Evolutionary conservation across 2,888 invertebrate species (phyloP).

Genomic region (Meta bourneti): DNA sequence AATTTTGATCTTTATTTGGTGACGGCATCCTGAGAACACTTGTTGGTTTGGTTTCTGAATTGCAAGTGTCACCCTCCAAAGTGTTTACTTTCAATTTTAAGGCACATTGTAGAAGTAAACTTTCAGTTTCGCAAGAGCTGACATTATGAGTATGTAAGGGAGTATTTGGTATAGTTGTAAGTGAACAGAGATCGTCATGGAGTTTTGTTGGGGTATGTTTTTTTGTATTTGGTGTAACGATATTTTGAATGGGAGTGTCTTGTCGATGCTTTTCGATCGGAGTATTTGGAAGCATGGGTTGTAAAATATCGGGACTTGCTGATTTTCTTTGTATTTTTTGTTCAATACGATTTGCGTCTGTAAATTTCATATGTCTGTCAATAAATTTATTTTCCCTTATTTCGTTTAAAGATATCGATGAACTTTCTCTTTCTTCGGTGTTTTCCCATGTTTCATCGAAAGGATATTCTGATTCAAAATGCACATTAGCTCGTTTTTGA

Average conservation of each 20-base stretch:
- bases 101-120: neutral
- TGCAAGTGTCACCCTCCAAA: neutral
- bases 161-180: neutral
- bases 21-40: neutral
- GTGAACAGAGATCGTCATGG: too few relatives aligned
- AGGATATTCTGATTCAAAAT: too few relatives aligned
- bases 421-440: neutral
- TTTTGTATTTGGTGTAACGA: too few relatives aligned
- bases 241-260: too few relatives aligned
- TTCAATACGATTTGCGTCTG: neutral
- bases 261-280: neutral
- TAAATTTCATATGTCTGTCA: neutral
- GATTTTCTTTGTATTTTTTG: neutral
- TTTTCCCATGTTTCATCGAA: too few relatives aligned
- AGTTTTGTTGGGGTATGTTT: too few relatives aligned
- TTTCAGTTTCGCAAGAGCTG: neutral
- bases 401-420: neutral
- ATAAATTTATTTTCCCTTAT: neutral
- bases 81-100: neutral
- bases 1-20: neutral
- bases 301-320: neutral
- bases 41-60: neutral
- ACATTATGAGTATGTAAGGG: neutral
- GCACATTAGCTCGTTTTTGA: neutral
- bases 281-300: slow-evolving; percentile 17